Evolutionary conservation across 1,140 invertebrate genomes (phyloP), one percentile per base, ranked within the genome.

Genomic region (Scaptomyza pallida): DNA sequence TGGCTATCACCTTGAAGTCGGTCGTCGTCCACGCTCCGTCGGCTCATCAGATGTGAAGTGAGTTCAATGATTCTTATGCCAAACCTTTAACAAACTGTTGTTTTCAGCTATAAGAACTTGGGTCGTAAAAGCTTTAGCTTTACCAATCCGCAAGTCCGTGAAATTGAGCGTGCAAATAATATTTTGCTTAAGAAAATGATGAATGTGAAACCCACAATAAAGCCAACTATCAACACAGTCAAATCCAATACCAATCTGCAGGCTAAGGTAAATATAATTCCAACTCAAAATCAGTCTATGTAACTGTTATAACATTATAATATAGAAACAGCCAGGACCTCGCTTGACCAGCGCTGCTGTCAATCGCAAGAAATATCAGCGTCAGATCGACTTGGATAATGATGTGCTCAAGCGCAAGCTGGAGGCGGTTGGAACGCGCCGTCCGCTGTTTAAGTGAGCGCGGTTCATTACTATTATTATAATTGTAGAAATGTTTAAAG

Each of bases 301-400:
- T 26, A 5, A 12, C 16, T 19, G 4, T 16, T 0, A n/a, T 0
- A 23, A 13, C 0, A 2, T 37, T 37, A 5, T 9, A n/a, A n/a
- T 17, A 5, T 30, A 74, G 55, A 72, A 33, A 3, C 68, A 65
- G 23, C 48, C 75, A 0, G 71, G 60, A 2, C 33, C 78, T 6
- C 78, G 83, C 10, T 59, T 76, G 12, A 65, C 90, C 4, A 91
- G 86, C 6, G 80, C 90, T 5, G 89, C 86, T 0, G 62, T 91
- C 0, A 91, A 91, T 65, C 75, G 90, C 0, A 91, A 89, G 56
- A 91, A 91, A 47, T 72, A 77, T 52, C 90, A 91, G 45, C 67
- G 82, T 0, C 89, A 91, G 70, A 90, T 91, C n/a, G 89, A 91
- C 54, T 12, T 86, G 55, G 90, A 91, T 50, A 91, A 91, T 52